Percentiles rank a stretch among this genome's conserved stretches.
Evolutionary conservation across 1,140 invertebrate genomes (phyloP).

Genomic region (Campoletis sonorensis): DNA sequence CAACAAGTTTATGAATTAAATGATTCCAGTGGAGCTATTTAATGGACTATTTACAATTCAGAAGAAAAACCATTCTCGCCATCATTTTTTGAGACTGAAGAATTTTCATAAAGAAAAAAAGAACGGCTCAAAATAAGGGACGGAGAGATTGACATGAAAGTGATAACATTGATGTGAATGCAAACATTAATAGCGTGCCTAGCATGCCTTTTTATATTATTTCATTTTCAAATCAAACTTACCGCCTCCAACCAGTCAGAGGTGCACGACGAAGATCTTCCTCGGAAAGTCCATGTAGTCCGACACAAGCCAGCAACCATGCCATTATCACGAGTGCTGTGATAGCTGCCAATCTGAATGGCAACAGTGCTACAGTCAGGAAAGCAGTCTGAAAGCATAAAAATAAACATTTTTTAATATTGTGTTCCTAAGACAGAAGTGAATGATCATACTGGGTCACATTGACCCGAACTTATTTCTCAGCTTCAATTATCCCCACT

Average conservation of each 20-base stretch:
- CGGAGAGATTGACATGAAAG: neutral
- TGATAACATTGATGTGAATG: neutral
- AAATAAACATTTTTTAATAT: neutral
- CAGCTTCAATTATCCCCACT: no score
- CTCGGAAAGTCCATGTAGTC: conserved; percentile 85
- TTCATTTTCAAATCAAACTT: conserved; percentile 60
- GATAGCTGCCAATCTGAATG: conserved; percentile 86
- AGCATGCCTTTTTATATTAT: neutral
- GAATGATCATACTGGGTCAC: no score
- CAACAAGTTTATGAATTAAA: no score
- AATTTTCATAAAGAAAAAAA: no score
- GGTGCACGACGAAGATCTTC: conserved; percentile 85
- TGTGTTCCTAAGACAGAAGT: no score
- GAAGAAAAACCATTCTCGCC: neutral
- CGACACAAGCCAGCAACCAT: conserved; percentile 88
- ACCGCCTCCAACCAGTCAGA: conserved; percentile 90
- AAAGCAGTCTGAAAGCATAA: conserved; percentile 83
- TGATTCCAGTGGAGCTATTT: no score
- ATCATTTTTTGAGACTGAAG: no score
- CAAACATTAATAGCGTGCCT: neutral
- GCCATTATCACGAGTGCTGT: conserved; percentile 85
- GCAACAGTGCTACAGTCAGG: conserved; percentile 86
- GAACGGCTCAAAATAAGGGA: neutral
- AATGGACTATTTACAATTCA: neutral
- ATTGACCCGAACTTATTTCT: no score